Evolutionary conservation across 1,140 invertebrate genomes (phyloP), one percentile per base, ranked within the genome.

Genomic region (Ylistrum balloti): DNA sequence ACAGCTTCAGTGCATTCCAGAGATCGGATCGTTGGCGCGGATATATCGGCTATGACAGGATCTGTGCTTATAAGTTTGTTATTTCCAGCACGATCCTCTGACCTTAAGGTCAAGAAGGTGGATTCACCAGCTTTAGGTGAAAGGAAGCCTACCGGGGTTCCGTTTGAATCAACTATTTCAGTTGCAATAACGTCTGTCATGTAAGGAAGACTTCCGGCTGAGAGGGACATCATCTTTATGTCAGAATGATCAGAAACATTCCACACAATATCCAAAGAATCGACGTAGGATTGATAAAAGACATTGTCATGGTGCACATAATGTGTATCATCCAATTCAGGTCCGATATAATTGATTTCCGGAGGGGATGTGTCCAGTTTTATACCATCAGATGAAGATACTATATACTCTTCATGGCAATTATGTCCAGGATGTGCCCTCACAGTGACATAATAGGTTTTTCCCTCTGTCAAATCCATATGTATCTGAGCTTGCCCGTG

Each of bases 371-470:
- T 91, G 86, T 93, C 92, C 7, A 92, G 28, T 35, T 85, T 91
- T 33, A 93, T 88, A 15, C 93, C 93, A 89, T 94, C 90, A 7
- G 93, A 94, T 0, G 91, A 89, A 20, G 93, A 92, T 28, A 94
- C 91, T 35, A 94, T 92, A 56, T 93, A 94, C 35, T 90, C 88
- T 45, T 92, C 91, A 33, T 90, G 91, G 88, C 93, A 94, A 20
- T 88, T 90, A 45, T 92, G 89, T 33, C 93, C 93, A 9, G 93
- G 93, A 41, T 33, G 56, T 35, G 92, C 93, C 35, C 93, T 33
- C 0, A 94, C 93, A 20, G 91, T 91, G 33, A 88, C 86, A 48
- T 91, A 94, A 86, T 92, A 93, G 28, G 87, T 93, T 33, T 88
- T 74, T 3, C 90, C 92, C 33, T 94, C 91, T 85, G 90, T 90